Evolutionary conservation across 2,797 vertebrate genomes (phyloP), one percentile per base, ranked within the genome.

Genomic region (Sebastes wilsoni): DNA sequence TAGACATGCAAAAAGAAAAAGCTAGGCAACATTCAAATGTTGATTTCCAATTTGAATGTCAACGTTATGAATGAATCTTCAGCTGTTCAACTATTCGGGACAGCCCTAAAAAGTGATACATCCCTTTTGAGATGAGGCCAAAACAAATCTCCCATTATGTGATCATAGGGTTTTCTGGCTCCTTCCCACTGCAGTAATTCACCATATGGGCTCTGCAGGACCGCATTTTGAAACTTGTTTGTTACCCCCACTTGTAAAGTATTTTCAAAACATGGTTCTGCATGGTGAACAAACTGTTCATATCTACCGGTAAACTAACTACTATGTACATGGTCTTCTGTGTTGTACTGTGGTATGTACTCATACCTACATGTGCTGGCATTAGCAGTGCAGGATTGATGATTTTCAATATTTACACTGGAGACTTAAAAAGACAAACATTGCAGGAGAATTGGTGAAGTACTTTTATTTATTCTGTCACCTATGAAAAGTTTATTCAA

Each of bases 391-490:
- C 13, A 70, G 9, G 46, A 55, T 42, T 42, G 6, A 23, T 62
- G n/a, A 23, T 16, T 52, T 59, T 30, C 8, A 77, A 27, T 54
- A 61, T 36, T 54, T 54, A 49, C 27, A 20, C n/a, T 30, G 16
- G 20, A 75, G 52, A 30, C 27, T 22, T 8, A 67, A 22, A 60
- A 46, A 20, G n/a, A 11, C 34, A 3, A 2, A n/a, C 23, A 54
- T 27, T 16, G 22, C 32, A 56, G 61, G 30, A 18, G 23, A 60
- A 49, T 42, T 56, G 8, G 2, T 56, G 20, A 27, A 16, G 36
- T 61, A 6, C 49, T 30, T 64, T 25, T 30, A 16, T 61, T 69
- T 62, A 25, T 72, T 71, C 10, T 27, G 52, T 10, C 52, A 54
- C 4, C 10, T 64, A 13, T 74, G 23, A 67, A 12, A 79, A 30